Evolutionary conservation across 2,113 vertebrate species (phyloP).

Genomic region (Aythya baeri): DNA sequence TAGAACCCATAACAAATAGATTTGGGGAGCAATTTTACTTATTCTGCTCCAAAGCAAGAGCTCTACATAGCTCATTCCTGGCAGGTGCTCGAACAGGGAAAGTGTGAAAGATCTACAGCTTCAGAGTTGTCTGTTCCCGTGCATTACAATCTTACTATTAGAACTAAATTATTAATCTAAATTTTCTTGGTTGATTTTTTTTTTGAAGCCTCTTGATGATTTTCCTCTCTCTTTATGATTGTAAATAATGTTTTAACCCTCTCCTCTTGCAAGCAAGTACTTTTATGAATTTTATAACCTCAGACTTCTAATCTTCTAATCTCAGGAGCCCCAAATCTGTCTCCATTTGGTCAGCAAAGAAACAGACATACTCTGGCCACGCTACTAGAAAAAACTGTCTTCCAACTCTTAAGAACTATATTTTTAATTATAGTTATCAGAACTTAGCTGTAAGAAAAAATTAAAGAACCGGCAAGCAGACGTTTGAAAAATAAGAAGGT

Average conservation of each 20-base stretch:
- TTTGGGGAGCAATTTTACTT: background rate
- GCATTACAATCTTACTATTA: background rate
- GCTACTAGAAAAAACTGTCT: background rate
- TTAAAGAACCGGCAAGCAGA: background rate
- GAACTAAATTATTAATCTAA: background rate
- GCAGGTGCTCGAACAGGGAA: background rate
- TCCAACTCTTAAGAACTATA: background rate
- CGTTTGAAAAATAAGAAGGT: background rate
- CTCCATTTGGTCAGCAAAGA: background rate
- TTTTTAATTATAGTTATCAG: background rate
- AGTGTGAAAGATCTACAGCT: background rate
- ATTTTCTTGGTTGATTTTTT: background rate
- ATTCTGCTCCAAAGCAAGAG: background rate
- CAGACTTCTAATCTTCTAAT: background rate
- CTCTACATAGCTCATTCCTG: background rate
- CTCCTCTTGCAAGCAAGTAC: background rate
- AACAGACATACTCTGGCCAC: background rate
- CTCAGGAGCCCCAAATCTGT: background rate
- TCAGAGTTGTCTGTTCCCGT: background rate
- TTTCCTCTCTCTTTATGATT: background rate
- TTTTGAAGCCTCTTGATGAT: background rate
- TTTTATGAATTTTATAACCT: background rate
- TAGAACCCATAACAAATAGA: background rate
- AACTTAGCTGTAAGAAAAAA: background rate
- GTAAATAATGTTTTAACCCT: background rate